These are phyloP conservation scores for Thaleichthys pacificus DNA, from an alignment of 2,797 vertebrate species.

Conservation along the genomic window DNA sequence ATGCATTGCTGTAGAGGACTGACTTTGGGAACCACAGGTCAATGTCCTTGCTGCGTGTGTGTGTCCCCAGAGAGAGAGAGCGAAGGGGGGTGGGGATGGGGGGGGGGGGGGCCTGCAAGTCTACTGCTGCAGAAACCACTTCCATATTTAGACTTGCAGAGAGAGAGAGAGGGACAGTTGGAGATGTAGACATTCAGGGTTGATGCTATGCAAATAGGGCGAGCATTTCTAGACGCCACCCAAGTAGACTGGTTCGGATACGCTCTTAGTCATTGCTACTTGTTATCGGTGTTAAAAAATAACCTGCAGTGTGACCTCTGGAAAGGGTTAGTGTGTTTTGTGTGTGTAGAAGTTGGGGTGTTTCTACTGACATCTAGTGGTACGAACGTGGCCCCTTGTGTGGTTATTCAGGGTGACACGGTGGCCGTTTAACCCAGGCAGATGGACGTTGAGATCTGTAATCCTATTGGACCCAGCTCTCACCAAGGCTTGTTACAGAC, in stretches of 20 bases:
- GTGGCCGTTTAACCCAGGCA: conserved; percentile 16
- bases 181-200: not conserved
- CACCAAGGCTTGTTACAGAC: conserved; percentile 11
- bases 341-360: conserved; percentile 12
- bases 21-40: conserved; percentile 13
- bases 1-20: conserved; percentile 9
- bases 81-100: conserved; percentile 11
- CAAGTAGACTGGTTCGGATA: conserved; percentile 5
- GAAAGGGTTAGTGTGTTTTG: not conserved
- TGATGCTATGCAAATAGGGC: not conserved
- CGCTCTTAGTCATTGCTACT: conserved; percentile 13
- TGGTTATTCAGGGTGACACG: conserved; percentile 10
- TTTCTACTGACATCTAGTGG: conserved; percentile 33
- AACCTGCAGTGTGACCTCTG: conserved; percentile 31
- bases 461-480: conserved; percentile 30
- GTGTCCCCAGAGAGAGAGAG: conserved; percentile 39
- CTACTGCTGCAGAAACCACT: conserved; percentile 52
- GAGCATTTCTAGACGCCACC: not conserved
- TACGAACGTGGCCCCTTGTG: not conserved
- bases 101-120: conserved; percentile 18
- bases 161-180: conserved; percentile 25
- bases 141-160: conserved; percentile 74
- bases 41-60: conserved; percentile 21
- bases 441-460: conserved; percentile 28
- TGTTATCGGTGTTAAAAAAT: conserved; percentile 50